Percentiles rank a stretch among this genome's conserved stretches.
Evolutionary conservation across 1,140 invertebrate species (phyloP).

Genomic region (Pseudomyrmex flavicornis): DNA sequence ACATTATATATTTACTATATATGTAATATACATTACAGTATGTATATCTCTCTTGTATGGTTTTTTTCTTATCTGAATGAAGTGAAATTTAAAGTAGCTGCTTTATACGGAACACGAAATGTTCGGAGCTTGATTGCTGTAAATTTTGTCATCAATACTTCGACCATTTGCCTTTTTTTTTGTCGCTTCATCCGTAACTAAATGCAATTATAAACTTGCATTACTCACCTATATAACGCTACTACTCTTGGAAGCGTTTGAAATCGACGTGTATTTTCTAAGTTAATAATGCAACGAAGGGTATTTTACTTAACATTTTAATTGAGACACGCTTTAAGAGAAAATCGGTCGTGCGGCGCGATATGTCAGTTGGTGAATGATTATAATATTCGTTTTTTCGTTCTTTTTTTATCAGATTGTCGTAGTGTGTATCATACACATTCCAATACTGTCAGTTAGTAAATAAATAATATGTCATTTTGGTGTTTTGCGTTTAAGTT

Average conservation of each 20-base stretch:
- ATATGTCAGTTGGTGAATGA: neutral
- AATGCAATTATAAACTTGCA: slow-evolving; percentile 66
- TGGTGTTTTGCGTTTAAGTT: too few relatives aligned
- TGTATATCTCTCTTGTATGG: slow-evolving; percentile 52
- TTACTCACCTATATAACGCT: slow-evolving; percentile 36
- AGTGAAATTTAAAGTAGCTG: slow-evolving; percentile 61
- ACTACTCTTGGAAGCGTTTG: slow-evolving; percentile 31
- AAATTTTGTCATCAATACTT: slow-evolving; percentile 65
- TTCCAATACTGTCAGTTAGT: too few relatives aligned
- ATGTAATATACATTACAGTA: slow-evolving; percentile 63
- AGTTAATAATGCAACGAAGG: slow-evolving; percentile 41
- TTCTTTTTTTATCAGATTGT: neutral
- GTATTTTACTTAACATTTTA: slow-evolving; percentile 35
- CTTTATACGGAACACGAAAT: slow-evolving; percentile 61
- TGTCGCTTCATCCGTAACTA: slow-evolving; percentile 55
- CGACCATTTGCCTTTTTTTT: slow-evolving; percentile 77
- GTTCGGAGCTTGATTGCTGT: slow-evolving; percentile 43
- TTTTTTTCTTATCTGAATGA: slow-evolving; percentile 39
- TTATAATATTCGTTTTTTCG: slow-evolving; percentile 26
- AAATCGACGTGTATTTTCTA: slow-evolving; percentile 32
- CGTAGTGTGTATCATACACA: too few relatives aligned
- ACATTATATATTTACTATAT: slow-evolving; percentile 63
- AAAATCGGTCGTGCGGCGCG: too few relatives aligned
- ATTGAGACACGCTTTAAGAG: too few relatives aligned
- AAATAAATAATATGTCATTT: too few relatives aligned